Evolutionary conservation across 1,140 invertebrate species (phyloP), one percentile per base, ranked within the genome.

Genomic region (Epicauta chinensis): DNA sequence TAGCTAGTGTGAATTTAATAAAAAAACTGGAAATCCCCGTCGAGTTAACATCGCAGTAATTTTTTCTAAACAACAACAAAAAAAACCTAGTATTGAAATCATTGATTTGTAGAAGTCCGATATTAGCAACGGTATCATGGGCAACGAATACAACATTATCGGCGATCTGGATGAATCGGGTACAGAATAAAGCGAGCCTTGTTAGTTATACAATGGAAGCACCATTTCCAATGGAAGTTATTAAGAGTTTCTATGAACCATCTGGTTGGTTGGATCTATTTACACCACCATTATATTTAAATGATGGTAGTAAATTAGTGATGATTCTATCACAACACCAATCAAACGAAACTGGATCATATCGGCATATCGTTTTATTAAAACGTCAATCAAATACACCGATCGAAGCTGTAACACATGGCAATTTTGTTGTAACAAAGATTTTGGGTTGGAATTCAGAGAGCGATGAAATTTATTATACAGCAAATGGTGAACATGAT

Each of bases 131-230:
- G 44, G 89, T 94, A 0, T 71, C 78, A 16, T 97, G 93, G 87
- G 81, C 82, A 7, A 83, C 83, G 37, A 78, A 84, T 31, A 70
- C 78, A 11, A 76, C 83, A 23, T 63, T 93, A 5, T 73, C 82
- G 7, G 81, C 89, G 1, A 79, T 85, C 14, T 95, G 92, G 89
- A 78, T 92, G 70, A 93, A 93, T 62, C 76, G 93, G 55, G 78
- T 86, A 34, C 93, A 96, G 71, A 96, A 91, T 67, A 64, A 63
- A 51, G 62, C 69, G 1, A 52, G 32, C 16, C 57, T 71, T 30
- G 48, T 64, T 9, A 52, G 60, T 10, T 71, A 69, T 50, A 51
- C 23, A 23, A 23, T 23, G 23, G 23, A 23, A 23, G 23, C 15
- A 9, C 9, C 16, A 2, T 41, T 35, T 16, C 11, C 30, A 44